Base-by-base conservation (phyloP, 64 coral and sea anemone genomes). In the Porites australiensis region DNA sequence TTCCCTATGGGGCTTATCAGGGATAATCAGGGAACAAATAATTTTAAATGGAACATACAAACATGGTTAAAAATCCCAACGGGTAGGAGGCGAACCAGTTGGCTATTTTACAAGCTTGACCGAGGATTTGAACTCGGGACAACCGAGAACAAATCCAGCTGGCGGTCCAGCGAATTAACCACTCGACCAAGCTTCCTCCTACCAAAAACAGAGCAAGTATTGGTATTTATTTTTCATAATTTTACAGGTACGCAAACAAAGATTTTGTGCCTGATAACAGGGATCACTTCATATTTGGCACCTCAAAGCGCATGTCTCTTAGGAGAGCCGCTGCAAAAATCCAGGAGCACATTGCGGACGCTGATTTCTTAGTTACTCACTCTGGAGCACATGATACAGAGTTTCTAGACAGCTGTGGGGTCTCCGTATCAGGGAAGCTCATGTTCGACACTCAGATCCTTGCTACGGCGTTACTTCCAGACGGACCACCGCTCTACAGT, bases 371-470 rank as follows among this genome's bases (percentile, higher is more conserved):
- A 15, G 93, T 94, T 37, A 65, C 83, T 58, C 93, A 94, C 21
- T 72, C 79, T 13, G 87, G 77, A 15, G 55, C 15, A n/a, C 44
- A 61, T 13, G 93, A 94, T 70, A 63, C 16, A 19, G 71, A 72
- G 27, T 72, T 89, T 21, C 58, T 94, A n/a, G 78, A 43, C 15
- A 49, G 74, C 8, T 79, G 66, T 48, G 93, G 79, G 3, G 81
- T 94, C 59, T 19, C 8, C 0, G 61, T 89, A 0, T 21, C 61
- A 81, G 68, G 50, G 16, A 94, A 89, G 67, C 45, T 13, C 5
- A 94, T 94, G 59, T 89, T 94, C 37, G 93, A 94, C 47, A 94
- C 93, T 13, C 93, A 94, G 57, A 44, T 77, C 11, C 64, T 94
- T 20, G 93, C 87, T 15, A 70, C 89, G 93, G 93, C 87, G 45